Conservation (phyloP, 2,113 vertebrate genomes). For the Hemiprocne comata region DNA sequence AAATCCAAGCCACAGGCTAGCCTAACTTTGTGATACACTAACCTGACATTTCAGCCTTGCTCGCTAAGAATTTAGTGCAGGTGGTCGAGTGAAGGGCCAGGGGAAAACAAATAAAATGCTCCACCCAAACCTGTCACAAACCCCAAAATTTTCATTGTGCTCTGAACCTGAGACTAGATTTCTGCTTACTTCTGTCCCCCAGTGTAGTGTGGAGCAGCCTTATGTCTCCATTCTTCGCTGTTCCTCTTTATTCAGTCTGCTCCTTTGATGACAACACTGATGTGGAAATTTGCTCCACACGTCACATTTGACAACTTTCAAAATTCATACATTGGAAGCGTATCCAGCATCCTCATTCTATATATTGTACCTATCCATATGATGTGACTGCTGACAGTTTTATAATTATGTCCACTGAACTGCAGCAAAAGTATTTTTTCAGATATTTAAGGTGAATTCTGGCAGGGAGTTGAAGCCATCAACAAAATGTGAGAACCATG, state of each 20-base stretch:
- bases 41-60: not conserved
- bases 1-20: not conserved
- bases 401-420: constrained; percentile 27
- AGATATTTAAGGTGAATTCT: not conserved
- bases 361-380: not conserved
- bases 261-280: not conserved
- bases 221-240: not conserved
- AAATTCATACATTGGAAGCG: not conserved
- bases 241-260: not conserved
- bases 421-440: not conserved
- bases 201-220: not conserved
- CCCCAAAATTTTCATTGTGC: not conserved
- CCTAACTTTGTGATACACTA: not conserved
- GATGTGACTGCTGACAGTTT: constrained; percentile 20
- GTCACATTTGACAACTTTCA: not conserved
- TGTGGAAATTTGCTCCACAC: not conserved
- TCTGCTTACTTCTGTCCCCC: not conserved
- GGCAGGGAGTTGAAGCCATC: not conserved
- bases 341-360: not conserved
- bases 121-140: not conserved
- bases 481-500: not conserved
- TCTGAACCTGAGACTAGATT: not conserved
- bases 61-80: not conserved
- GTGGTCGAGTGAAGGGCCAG: not conserved
- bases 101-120: not conserved